Percentiles rank a stretch among this genome's conserved stretches.
Evolutionary conservation across 1,140 invertebrate genomes (phyloP).

Genomic region (Drosophila melanica): DNA sequence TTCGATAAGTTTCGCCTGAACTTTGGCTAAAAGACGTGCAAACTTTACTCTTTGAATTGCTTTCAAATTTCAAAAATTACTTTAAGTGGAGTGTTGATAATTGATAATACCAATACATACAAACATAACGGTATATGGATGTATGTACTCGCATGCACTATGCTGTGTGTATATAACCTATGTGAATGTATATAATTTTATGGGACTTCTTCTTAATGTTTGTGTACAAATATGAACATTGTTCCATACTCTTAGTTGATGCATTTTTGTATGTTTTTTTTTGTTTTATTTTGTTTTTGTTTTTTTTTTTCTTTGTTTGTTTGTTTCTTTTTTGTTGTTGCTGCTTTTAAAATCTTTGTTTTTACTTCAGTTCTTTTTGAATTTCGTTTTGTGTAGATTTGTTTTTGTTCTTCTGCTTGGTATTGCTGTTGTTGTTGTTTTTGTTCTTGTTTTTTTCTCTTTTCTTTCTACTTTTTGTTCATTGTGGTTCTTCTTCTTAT

Average conservation of each 20-base stretch:
- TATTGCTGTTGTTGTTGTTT: constrained; percentile 33
- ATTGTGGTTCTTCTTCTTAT: constrained; percentile 24
- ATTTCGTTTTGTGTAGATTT: constrained; percentile 58
- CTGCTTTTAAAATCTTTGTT: constrained; percentile 80
- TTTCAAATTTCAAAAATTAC: constrained; percentile 5
- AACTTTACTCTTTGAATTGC: constrained; percentile 8
- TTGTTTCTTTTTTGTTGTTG: constrained; percentile 67
- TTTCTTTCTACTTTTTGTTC: constrained; percentile 34
- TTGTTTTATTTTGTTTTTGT: constrained; percentile 33
- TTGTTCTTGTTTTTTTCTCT: constrained; percentile 20
- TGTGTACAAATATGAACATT: constrained; percentile 68
- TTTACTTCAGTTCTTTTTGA: constrained; percentile 83
- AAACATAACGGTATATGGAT: background rate
- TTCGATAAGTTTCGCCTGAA: constrained; percentile 1
- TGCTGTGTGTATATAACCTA: constrained; percentile 20
- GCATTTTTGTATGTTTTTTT: constrained; percentile 43
- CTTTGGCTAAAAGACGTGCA: constrained; percentile 29
- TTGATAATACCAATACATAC: background rate
- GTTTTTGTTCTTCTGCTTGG: constrained; percentile 36
- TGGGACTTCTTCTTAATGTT: constrained; percentile 13
- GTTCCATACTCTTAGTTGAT: constrained; percentile 19
- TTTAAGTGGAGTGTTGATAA: background rate
- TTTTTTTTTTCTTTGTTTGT: constrained; percentile 15
- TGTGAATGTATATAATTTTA: constrained; percentile 18
- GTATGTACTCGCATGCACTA: background rate